Evolutionary conservation across 2,888 invertebrate species (phyloP).

Genomic region (Halocaridina rubra): DNA sequence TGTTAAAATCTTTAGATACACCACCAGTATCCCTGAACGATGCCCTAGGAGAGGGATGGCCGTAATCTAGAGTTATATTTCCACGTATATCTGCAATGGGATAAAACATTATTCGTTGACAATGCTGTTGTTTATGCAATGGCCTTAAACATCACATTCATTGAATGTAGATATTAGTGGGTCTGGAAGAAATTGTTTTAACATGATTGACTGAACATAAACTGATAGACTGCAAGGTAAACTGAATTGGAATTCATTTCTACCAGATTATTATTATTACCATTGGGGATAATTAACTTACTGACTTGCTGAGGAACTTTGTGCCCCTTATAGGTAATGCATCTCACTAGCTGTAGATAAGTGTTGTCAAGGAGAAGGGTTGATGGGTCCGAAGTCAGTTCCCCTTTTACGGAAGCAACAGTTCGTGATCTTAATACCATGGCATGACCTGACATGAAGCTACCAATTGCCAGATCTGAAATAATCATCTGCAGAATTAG

Average conservation of each 20-base stretch:
- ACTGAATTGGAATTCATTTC: too few species aligned
- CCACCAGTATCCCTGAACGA: not conserved
- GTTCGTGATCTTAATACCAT: conserved; percentile 66
- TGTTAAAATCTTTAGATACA: not conserved
- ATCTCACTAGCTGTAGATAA: not conserved
- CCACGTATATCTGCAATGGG: conserved; percentile 2
- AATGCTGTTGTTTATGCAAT: too few species aligned
- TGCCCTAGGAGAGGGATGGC: not conserved
- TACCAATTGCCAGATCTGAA: conserved; percentile 57
- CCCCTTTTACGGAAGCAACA: conserved; percentile 67
- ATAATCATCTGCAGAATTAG: not conserved
- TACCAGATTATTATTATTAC: too few species aligned
- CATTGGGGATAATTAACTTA: too few species aligned
- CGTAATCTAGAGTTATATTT: conserved; percentile 12
- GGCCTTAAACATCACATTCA: too few species aligned
- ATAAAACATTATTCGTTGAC: too few species aligned
- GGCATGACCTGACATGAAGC: conserved; percentile 52
- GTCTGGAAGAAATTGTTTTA: too few species aligned
- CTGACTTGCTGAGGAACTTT: conserved; percentile 41
- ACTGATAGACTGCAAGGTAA: too few species aligned
- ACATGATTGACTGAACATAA: too few species aligned
- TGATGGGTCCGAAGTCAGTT: conserved; percentile 21
- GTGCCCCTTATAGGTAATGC: conserved; percentile 29
- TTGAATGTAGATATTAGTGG: too few species aligned
- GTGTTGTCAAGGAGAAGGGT: conserved; percentile 21